These are phyloP conservation scores for Spheniscus humboldti DNA, from an alignment of 2,797 vertebrate genomes.

Conservation along the genomic window DNA sequence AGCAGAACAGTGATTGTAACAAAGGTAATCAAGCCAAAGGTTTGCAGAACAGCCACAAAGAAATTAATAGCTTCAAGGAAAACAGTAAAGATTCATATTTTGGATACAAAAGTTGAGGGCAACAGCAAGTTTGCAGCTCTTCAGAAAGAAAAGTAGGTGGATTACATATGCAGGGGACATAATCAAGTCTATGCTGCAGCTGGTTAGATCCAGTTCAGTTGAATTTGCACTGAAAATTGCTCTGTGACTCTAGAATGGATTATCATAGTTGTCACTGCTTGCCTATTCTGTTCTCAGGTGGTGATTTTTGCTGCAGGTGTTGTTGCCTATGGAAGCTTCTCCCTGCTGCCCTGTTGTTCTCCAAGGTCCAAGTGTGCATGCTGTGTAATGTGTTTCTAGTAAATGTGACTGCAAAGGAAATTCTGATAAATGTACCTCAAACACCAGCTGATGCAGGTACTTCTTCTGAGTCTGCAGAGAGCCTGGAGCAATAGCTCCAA, in stretches of 20 bases:
- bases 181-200: neutral
- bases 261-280: neutral
- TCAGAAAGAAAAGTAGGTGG: neutral
- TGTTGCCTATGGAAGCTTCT: neutral
- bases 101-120: neutral
- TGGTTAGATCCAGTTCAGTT: neutral
- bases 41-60: neutral
- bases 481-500: slow-evolving; percentile 4
- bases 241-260: neutral
- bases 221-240: neutral
- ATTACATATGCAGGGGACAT: neutral
- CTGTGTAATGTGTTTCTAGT: neutral
- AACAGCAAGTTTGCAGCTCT: neutral
- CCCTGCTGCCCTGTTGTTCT: neutral
- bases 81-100: neutral
- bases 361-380: neutral
- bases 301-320: neutral
- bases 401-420: neutral
- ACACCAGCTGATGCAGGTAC: neutral
- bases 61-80: neutral
- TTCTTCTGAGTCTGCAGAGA: neutral
- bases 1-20: neutral
- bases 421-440: neutral
- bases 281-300: neutral
- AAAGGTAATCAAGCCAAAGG: neutral